These are phyloP conservation scores for Cichladusa arquata DNA, from an alignment of 2,113 vertebrate genomes.

Conservation along the genomic window DNA sequence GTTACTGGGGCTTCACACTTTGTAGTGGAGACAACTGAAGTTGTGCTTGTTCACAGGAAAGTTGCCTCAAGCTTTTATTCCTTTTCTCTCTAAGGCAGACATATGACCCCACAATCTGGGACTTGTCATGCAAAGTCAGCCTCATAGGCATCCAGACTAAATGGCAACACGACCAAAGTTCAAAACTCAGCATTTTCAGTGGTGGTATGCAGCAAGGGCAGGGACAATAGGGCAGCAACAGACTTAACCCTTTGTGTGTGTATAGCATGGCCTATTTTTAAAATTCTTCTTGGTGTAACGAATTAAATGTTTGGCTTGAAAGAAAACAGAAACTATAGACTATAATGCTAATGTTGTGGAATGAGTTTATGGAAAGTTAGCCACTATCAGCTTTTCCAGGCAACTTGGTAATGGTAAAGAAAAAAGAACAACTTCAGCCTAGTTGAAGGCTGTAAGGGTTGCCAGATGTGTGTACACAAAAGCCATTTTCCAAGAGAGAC, in stretches of 20 bases:
- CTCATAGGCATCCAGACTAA: background rate
- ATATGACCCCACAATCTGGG: background rate
- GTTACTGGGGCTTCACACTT: background rate
- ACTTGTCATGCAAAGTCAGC: background rate
- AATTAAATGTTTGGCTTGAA: background rate
- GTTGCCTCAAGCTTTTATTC: background rate
- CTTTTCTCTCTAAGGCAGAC: background rate
- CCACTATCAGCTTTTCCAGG: background rate
- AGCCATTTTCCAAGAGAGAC: background rate
- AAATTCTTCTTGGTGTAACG: background rate
- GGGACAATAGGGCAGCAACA: background rate
- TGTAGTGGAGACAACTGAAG: background rate
- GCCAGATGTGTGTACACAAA: background rate
- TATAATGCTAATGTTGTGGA: background rate
- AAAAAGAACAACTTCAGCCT: background rate
- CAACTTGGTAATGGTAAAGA: background rate
- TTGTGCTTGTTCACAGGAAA: background rate
- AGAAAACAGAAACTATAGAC: background rate
- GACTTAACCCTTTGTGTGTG: background rate
- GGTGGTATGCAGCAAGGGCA: background rate
- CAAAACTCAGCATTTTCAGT: background rate
- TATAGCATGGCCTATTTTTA: background rate
- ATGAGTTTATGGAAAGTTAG: background rate
- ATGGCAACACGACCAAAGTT: background rate
- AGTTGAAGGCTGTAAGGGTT: background rate